Percentiles rank a stretch among this genome's conserved stretches.
phyloP scores from a whole-genome alignment of 2,888 invertebrate species.

The Tricholauxania praeusta region DNA sequence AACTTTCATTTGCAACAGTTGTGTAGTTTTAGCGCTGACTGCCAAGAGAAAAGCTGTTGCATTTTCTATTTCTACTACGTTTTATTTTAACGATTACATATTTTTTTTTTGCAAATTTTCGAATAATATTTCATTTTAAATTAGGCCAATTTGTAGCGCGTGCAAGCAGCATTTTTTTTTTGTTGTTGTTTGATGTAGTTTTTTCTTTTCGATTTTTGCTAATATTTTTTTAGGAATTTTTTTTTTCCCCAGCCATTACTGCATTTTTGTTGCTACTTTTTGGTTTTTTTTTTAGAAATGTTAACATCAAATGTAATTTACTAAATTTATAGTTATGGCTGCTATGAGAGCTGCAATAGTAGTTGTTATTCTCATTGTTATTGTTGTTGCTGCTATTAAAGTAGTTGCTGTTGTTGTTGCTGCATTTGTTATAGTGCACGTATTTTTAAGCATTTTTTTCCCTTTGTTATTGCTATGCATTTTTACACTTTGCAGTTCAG shows the following conservation, averaged over 20 bases:
- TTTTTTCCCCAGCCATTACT: not conserved
- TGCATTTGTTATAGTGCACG: slow-evolving; percentile 1
- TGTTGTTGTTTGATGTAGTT: slow-evolving; percentile 11
- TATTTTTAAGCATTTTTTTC: slow-evolving; percentile 7
- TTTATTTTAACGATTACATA: not conserved
- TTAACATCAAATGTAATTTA: slow-evolving; percentile 17
- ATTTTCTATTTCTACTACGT: not conserved
- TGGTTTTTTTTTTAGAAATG: not conserved
- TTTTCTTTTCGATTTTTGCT: not conserved
- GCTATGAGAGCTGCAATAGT: not conserved
- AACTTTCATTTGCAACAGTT: not conserved
- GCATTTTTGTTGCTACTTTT: not conserved
- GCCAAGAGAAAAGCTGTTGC: not conserved
- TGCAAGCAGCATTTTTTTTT: too few relatives aligned
- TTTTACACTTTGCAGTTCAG: not conserved
- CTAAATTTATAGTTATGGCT: slow-evolving; percentile 27
- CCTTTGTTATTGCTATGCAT: not conserved
- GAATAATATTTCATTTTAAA: slow-evolving; percentile 10
- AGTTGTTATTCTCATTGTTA: not conserved
- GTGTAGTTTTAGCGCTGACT: not conserved
- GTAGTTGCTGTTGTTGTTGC: slow-evolving; percentile 21
- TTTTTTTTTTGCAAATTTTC: not conserved
- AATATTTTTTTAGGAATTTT: not conserved
- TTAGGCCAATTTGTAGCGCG: slow-evolving; percentile 10
- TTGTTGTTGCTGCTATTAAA: not conserved